phyloP scores from a whole-genome alignment of 2,113 vertebrate species.

The Pristiophorus japonicus region DNA sequence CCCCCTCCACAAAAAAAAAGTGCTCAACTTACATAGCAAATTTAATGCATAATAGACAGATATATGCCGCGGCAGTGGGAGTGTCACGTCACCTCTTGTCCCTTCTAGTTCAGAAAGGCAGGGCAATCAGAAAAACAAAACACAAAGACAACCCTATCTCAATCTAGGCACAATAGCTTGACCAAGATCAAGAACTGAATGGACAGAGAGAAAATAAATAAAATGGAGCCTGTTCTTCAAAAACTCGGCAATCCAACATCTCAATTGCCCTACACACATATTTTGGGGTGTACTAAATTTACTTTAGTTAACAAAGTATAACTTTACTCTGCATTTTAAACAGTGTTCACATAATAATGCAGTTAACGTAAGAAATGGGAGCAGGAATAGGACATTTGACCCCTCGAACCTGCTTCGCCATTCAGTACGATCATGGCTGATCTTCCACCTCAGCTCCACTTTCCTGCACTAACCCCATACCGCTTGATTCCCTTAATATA shows the following conservation, averaged over 20 bases:
- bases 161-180: not conserved
- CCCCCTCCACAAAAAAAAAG: too few relatives aligned
- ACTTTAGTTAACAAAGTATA: not conserved
- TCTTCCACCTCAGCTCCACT: too few relatives aligned
- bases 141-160: not conserved
- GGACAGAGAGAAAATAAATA: not conserved
- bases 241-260: not conserved
- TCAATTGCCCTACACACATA: not conserved
- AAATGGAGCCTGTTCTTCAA: not conserved
- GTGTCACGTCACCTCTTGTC: not conserved
- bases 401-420: too few relatives aligned
- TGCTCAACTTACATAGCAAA: not conserved
- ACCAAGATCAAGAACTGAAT: not conserved
- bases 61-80: not conserved
- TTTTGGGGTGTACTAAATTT: not conserved
- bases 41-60: not conserved
- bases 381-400: too few relatives aligned
- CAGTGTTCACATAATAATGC: not conserved
- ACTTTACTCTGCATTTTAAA: not conserved
- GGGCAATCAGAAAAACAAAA: not conserved
- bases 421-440: too few relatives aligned
- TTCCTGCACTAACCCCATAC: too few relatives aligned
- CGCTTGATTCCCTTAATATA: too few relatives aligned
- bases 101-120: not conserved
- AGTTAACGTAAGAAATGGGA: too few relatives aligned